A percentile compares a stretch with the other conserved stretches of the same genome.
Conservation (phyloP, 2,888 invertebrate genomes). For the Nematopogon swammerdamellus region DNA sequence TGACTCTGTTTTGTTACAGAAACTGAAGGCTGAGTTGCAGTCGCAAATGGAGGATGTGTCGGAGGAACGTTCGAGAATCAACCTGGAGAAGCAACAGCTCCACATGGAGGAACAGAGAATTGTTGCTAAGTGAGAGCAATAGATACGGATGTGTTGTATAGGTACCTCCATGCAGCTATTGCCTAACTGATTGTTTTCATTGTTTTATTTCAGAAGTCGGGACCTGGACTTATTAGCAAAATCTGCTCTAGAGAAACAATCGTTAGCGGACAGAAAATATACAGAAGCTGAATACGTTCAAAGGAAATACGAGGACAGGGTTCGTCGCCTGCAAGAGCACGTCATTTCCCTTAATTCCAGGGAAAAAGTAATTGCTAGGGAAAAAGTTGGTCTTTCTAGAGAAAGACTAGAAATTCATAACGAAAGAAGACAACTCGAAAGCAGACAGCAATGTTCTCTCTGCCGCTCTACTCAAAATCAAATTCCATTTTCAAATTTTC, state of each 20-base stretch:
- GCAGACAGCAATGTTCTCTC: conserved; percentile 36
- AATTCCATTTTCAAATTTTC: conserved; percentile 18
- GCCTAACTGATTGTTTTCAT: not conserved
- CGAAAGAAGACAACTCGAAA: conserved; percentile 44
- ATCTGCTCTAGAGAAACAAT: conserved; percentile 56
- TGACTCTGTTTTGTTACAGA: conserved; percentile 26
- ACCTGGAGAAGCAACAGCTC: conserved; percentile 36
- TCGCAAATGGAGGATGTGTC: conserved; percentile 39
- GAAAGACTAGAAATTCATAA: conserved; percentile 56
- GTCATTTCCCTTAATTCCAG: conserved; percentile 49
- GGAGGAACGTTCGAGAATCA: conserved; percentile 37
- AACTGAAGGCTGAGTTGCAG: conserved; percentile 40
- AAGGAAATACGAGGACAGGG: conserved; percentile 53
- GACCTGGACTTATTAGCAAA: conserved; percentile 54
- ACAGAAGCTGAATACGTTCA: conserved; percentile 53
- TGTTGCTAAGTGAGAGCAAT: conserved; percentile 34
- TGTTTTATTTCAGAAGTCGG: conserved; percentile 27
- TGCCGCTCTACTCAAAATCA: conserved; percentile 33
- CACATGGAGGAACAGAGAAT: conserved; percentile 44
- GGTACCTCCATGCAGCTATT: not conserved
- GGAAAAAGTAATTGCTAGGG: conserved; percentile 60
- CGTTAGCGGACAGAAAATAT: conserved; percentile 53
- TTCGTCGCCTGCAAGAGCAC: conserved; percentile 56
- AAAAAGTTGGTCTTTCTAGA: conserved; percentile 57
- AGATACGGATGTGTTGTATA: too few relatives aligned